Percentiles rank a stretch among this genome's conserved stretches.
Evolutionary conservation across 2,888 invertebrate species (phyloP).

Genomic region (Leptinotarsa juncta): DNA sequence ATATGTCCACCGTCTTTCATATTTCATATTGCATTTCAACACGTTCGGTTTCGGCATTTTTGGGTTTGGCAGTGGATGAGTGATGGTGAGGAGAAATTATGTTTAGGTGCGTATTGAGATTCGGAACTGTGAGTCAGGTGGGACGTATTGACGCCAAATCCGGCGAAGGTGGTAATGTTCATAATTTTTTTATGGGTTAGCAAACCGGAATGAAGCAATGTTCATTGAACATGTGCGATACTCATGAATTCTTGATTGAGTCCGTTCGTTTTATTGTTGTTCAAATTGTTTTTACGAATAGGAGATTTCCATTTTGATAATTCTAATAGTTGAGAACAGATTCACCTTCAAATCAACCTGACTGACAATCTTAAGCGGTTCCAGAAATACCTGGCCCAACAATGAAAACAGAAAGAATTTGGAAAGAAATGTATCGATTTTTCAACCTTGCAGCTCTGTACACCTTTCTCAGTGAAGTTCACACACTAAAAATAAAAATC

Average conservation of each 20-base stretch:
- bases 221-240: not conserved
- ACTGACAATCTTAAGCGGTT: too few relatives aligned
- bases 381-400: too few relatives aligned
- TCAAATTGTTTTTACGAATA: too few relatives aligned
- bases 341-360: too few relatives aligned
- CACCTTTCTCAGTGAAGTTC: too few relatives aligned
- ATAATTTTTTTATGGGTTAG: not conserved
- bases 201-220: not conserved
- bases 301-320: too few relatives aligned
- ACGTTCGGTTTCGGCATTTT: constrained; percentile 22
- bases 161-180: not conserved
- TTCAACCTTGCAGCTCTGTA: too few relatives aligned
- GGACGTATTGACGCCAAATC: constrained; percentile 2
- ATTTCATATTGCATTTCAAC: constrained; percentile 17
- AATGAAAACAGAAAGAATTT: too few relatives aligned
- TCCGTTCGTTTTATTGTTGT: not conserved
- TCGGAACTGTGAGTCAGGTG: constrained; percentile 3
- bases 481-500: too few relatives aligned
- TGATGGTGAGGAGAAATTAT: constrained; percentile 22
- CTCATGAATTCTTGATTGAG: not conserved
- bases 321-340: too few relatives aligned
- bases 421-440: too few relatives aligned
- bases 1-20: constrained; percentile 10
- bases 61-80: constrained; percentile 28
- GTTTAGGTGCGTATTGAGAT: not conserved